These are phyloP conservation scores for Apeltes quadracus DNA, from an alignment of 2,113 vertebrate genomes.

Conservation along the genomic window DNA sequence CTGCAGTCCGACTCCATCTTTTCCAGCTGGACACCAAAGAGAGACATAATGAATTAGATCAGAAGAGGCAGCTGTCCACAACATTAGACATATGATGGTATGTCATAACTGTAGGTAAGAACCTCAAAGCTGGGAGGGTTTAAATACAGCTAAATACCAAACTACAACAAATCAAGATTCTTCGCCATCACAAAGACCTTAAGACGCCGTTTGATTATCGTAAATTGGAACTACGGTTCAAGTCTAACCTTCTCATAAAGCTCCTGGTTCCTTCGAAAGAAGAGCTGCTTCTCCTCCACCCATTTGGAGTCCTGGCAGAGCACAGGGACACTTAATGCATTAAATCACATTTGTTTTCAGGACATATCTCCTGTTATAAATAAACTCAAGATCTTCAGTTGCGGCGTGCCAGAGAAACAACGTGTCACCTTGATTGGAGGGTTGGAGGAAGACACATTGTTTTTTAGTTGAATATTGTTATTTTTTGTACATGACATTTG, in stretches of 20 bases:
- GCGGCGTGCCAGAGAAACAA: not conserved
- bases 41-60: conserved; percentile 1
- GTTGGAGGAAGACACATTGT: not conserved
- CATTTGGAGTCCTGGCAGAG: conserved; percentile 91
- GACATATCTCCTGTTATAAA: not conserved
- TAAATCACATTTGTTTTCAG: not conserved
- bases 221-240: not conserved
- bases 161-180: not conserved
- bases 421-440: not conserved
- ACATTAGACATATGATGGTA: not conserved
- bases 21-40: conserved; percentile 83
- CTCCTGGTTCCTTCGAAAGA: conserved; percentile 95
- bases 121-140: not conserved
- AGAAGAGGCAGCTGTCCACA: not conserved
- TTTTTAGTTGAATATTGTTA: not conserved
- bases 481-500: no score
- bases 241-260: conserved; percentile 90
- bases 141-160: not conserved
- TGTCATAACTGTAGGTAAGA: not conserved
- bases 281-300: conserved; percentile 99
- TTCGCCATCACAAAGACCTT: not conserved
- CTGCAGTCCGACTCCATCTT: conserved; percentile 87
- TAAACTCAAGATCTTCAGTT: not conserved
- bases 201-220: not conserved
- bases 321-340: not conserved